phyloP scores from a whole-genome alignment of 2,113 vertebrate species.

The Vanacampus margaritifer region DNA sequence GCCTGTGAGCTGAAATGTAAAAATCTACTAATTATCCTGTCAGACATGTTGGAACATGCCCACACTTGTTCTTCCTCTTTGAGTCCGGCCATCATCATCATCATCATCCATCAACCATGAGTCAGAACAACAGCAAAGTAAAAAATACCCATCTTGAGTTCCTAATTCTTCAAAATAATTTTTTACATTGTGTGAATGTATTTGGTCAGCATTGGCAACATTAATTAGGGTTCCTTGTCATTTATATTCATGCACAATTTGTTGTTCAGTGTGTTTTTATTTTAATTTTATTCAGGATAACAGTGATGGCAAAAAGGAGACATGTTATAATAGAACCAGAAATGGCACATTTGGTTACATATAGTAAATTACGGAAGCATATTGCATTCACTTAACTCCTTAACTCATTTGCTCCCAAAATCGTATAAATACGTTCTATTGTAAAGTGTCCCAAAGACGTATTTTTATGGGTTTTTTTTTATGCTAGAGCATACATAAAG shows the following conservation, averaged over 20 bases:
- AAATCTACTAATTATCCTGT: neutral
- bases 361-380: no score
- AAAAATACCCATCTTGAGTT: neutral
- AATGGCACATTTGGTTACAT: no score
- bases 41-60: constrained; percentile 22
- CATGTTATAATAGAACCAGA: no score
- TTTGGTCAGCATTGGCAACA: neutral
- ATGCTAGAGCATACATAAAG: no score
- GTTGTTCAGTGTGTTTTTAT: neutral
- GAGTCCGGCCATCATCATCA: neutral
- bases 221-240: neutral
- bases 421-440: no score
- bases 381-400: no score
- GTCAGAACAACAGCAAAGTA: neutral
- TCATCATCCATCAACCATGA: neutral
- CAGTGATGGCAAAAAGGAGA: neutral
- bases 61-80: neutral
- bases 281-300: neutral
- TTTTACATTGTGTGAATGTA: no score
- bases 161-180: neutral
- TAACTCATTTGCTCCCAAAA: no score
- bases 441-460: no score
- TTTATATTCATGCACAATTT: neutral
- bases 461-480: no score
- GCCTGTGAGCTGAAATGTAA: neutral